phyloP scores from a whole-genome alignment of 2,888 invertebrate species.

The Orchesella flavescens region DNA sequence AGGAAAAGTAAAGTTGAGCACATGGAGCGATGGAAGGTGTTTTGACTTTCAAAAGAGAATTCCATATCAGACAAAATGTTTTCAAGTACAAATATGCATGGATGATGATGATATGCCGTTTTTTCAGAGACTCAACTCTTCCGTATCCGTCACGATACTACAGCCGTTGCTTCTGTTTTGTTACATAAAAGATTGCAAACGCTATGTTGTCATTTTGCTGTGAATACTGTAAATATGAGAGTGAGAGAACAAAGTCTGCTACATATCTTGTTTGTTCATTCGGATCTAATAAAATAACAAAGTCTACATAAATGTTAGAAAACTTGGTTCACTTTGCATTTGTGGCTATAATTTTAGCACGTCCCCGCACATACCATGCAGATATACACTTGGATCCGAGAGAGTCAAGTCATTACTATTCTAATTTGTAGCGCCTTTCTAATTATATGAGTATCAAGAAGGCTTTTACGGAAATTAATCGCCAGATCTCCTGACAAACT shows the following conservation, averaged over 20 bases:
- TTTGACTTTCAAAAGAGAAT: slow-evolving; percentile 51
- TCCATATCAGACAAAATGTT: slow-evolving; percentile 32
- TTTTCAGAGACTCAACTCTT: slow-evolving; percentile 38
- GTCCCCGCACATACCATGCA: background rate
- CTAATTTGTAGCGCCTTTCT: slow-evolving; percentile 14
- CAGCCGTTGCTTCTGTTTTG: slow-evolving; percentile 26
- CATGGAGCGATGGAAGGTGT: slow-evolving; percentile 18
- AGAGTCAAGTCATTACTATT: slow-evolving; percentile 5
- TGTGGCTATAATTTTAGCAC: slow-evolving; percentile 34
- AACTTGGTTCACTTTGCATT: slow-evolving; percentile 17
- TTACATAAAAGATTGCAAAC: slow-evolving; percentile 31
- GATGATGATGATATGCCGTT: slow-evolving; percentile 38
- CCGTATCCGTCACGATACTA: slow-evolving; percentile 44
- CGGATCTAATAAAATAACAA: slow-evolving; percentile 4
- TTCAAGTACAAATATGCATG: slow-evolving; percentile 23
- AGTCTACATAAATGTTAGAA: background rate
- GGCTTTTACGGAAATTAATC: slow-evolving; percentile 43
- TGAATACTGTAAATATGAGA: slow-evolving; percentile 1
- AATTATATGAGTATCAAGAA: slow-evolving; percentile 1
- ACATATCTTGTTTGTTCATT: slow-evolving; percentile 45
- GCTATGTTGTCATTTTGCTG: slow-evolving; percentile 15
- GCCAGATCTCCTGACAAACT: slow-evolving; percentile 35
- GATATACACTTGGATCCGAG: background rate
- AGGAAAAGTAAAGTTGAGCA: slow-evolving; percentile 24
- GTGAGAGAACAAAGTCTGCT: slow-evolving; percentile 22